Percentiles rank a stretch among this genome's conserved stretches.
Evolutionary conservation across 2,888 invertebrate species (phyloP).

Genomic region (Sphaeridia pumilis): DNA sequence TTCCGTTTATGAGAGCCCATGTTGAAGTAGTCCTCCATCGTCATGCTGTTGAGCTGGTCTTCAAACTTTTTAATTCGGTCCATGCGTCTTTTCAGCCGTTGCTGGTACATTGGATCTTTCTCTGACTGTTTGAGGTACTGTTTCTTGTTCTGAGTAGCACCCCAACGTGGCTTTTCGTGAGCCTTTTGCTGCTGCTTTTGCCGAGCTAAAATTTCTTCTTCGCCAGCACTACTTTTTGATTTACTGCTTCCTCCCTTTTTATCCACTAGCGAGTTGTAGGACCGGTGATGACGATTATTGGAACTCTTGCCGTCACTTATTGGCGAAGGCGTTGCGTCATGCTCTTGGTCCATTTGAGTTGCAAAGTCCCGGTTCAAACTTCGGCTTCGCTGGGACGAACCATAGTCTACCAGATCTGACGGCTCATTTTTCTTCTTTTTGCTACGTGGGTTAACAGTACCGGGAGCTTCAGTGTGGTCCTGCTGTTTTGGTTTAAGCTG

Average conservation of each 20-base stretch:
- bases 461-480: neutral
- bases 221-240: constrained; percentile 4
- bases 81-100: constrained; percentile 25
- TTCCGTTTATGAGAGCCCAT: neutral
- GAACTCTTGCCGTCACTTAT: constrained; percentile 15
- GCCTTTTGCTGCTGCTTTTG: constrained; percentile 17
- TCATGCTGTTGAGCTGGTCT: constrained; percentile 1
- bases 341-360: constrained; percentile 30
- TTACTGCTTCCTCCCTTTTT: constrained; percentile 2
- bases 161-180: constrained; percentile 41
- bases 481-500: too few species aligned
- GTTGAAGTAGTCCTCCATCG: constrained; percentile 2
- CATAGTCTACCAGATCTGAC: neutral
- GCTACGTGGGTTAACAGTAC: too few species aligned
- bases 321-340: constrained; percentile 37
- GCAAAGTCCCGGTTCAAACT: constrained; percentile 28
- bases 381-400: constrained; percentile 3
- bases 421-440: neutral
- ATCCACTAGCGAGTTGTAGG: constrained; percentile 23
- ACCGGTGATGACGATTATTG: constrained; percentile 15
- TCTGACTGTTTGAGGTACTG: constrained; percentile 82
- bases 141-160: constrained; percentile 52
- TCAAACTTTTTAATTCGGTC: constrained; percentile 29
- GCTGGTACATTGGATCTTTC: constrained; percentile 66
- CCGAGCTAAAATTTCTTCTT: too few species aligned